Conservation (phyloP, 2,113 vertebrate genomes). For the Lathamus discolor region DNA sequence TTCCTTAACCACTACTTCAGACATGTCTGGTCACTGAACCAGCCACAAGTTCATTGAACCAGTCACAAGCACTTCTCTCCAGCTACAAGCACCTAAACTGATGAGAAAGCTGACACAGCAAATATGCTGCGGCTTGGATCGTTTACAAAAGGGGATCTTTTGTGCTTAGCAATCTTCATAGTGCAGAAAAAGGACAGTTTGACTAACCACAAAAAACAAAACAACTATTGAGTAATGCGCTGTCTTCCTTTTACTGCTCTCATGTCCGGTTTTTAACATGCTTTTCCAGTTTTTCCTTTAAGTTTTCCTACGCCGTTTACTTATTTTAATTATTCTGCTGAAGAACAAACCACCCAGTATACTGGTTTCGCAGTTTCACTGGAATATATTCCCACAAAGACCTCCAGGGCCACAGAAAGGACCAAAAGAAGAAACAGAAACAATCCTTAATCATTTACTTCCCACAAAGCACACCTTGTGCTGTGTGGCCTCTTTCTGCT, state of each 20-base stretch:
- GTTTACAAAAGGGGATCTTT: background rate
- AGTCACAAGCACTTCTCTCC: background rate
- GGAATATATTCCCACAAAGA: background rate
- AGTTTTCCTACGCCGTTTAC: background rate
- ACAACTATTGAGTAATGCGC: background rate
- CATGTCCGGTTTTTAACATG: background rate
- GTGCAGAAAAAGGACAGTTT: background rate
- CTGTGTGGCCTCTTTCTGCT: background rate
- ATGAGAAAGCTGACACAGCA: conserved; percentile 26
- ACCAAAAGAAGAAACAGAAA: background rate
- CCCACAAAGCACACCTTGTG: background rate
- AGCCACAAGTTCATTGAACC: conserved; percentile 18
- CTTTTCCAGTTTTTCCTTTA: background rate
- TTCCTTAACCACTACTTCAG: background rate
- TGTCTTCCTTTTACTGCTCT: background rate
- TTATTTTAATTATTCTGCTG: background rate
- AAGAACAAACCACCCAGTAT: background rate
- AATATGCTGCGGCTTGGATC: background rate
- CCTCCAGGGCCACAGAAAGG: background rate
- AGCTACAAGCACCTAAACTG: background rate
- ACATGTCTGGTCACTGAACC: background rate
- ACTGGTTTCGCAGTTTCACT: background rate
- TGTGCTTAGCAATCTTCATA: background rate
- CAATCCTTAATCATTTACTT: background rate
- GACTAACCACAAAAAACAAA: background rate